Evolutionary conservation across 2,113 vertebrate species (phyloP).

Genomic region (Setophaga coronata): DNA sequence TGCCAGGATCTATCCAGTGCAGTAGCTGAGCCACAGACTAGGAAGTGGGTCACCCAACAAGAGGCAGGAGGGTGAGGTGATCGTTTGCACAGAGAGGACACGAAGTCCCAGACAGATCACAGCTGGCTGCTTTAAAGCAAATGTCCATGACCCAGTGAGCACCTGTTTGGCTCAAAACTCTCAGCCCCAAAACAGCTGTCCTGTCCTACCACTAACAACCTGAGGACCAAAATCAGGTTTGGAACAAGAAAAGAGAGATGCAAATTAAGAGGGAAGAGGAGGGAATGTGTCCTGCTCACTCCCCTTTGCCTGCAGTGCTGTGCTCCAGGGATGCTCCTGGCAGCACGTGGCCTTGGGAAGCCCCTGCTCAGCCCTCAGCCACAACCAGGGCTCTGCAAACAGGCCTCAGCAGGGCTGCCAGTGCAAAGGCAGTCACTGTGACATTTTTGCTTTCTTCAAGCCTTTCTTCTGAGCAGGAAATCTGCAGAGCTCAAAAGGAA

Average conservation of each 20-base stretch:
- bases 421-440: neutral
- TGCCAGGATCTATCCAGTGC: neutral
- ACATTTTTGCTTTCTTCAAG: neutral
- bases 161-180: neutral
- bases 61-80: neutral
- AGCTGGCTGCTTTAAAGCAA: neutral
- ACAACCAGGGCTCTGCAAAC: neutral
- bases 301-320: neutral
- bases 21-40: neutral
- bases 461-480: neutral
- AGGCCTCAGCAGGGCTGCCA: neutral
- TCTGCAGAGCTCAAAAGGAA: neutral
- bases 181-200: neutral
- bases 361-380: neutral
- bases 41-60: neutral
- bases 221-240: neutral
- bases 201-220: neutral
- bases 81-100: constrained; percentile 15
- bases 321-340: neutral
- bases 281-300: neutral
- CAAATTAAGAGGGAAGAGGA: neutral
- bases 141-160: neutral
- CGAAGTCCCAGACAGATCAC: neutral
- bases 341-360: rapidly evolving
- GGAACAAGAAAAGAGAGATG: neutral